Base-by-base conservation (phyloP, 2,888 invertebrate genomes). In the Pachliopta kotzebuea region DNA sequence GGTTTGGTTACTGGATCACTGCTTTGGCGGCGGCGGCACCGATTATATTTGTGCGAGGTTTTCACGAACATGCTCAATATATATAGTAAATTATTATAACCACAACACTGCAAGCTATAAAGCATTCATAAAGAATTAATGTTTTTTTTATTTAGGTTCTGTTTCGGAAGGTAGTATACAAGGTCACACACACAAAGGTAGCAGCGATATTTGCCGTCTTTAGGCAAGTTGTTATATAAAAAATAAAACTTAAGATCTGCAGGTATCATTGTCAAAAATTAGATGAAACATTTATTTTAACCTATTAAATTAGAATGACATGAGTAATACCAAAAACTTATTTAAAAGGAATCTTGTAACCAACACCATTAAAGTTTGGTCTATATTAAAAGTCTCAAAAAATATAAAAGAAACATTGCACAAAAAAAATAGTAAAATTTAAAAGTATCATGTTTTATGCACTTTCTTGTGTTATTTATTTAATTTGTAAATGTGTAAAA, bases 21-120 rank as follows among this genome's bases (percentile, higher is more conserved):
- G 79, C 72, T 71, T 76, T 74, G 83, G 83, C 82, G 86, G 88
- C 87, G 90, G 90, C 89, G 86, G 83, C 82, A 78, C 82, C 84
- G 73, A 45, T 67, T 76, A 72, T 67, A 72, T 74, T 83, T 81
- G 86, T 83, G 78, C 73, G 70, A 61, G 71, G 75, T 76, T 79
- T 77, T 72, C 76, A 77, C 76, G 75, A 72, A 76, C 77, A 78
- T 78, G 80, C 81, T 78, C 42, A 60, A 42, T 55, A 56, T 52
- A 63, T 72, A 69, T 64, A 69, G 68, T 70, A 71, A 69, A 68
- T 63, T 68, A 69, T 71, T 69, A 68, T 73, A 70, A 76, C 69
- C 75, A 76, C 73, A 72, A 74, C 75, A 73, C 71, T 72, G 74
- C 73, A 79, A 75, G 74, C 74, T 14, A 66, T 64, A 45, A 78